Evolutionary conservation across 2,113 vertebrate genomes (phyloP), one percentile per base, ranked within the genome.

Genomic region (Willisornis vidua): DNA sequence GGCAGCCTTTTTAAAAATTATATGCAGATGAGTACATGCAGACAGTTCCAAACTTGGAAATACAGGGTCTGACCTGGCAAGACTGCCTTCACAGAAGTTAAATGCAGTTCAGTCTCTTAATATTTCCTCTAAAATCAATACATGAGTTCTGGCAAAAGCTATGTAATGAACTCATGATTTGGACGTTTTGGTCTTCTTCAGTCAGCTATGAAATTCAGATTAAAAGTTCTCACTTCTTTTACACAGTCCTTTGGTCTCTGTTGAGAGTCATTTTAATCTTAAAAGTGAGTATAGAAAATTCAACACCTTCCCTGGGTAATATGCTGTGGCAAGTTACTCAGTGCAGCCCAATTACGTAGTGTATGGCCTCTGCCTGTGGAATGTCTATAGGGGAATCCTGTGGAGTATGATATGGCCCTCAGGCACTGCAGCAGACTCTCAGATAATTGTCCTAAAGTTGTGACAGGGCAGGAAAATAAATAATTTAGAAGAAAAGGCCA

Each of bases 361-460:
- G 10, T 26, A 18, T 2, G 17, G 26, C 28, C 45, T 79, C 58
- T 94, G 43, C 8, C 51, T 6, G 0, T 43, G 43, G 46, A 67
- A 63, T 15, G 17, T 65, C 80, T 11, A 10, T 24, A 49, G 23
- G 29, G 52, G 66, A 85, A 89, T 78, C 48, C 81, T 71, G 26
- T n/a, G 58, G 29, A 8, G 2, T 25, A 16, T 33, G 20, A 28
- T 35, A 6, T 81, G 75, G 51, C 51, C 61, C 74, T 35, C 48
- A 86, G 80, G 58, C 71, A 66, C 35, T 70, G 19, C 51, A 51
- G 28, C 2, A 65, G 20, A 31, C 28, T 67, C 90, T 58, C 14
- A 80, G 67, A 49, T 22, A 90, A 87, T 73, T 87, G 74, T 94
- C 55, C 62, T 73, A 83, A 93, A 94, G 52, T 35, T 91, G 46